These are phyloP conservation scores for Lymantria monacha DNA, from an alignment of 2,888 invertebrate genomes.

Conservation along the genomic window DNA sequence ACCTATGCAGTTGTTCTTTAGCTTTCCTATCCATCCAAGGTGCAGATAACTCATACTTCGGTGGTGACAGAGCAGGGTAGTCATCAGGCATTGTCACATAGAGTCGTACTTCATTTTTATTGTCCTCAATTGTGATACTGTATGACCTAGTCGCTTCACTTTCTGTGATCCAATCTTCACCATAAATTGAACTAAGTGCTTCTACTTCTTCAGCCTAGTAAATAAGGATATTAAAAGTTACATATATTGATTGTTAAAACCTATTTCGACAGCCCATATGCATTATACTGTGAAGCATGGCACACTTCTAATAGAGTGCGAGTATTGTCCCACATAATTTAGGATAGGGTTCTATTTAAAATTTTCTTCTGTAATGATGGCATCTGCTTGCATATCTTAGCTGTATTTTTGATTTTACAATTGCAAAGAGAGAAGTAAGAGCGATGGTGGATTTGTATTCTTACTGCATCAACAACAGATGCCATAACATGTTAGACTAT, in stretches of 20 bases:
- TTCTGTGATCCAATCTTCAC: conserved; percentile 85
- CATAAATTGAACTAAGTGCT: conserved; percentile 87
- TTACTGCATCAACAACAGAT: too few species aligned
- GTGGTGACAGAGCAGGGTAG: conserved; percentile 85
- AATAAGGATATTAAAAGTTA: conserved; percentile 5
- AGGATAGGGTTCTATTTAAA: too few species aligned
- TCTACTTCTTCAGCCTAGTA: conserved; percentile 86
- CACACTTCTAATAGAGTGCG: not conserved
- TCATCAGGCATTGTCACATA: conserved; percentile 84
- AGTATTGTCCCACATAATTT: too few species aligned
- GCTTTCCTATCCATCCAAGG: conserved; percentile 85
- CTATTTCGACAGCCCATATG: too few species aligned
- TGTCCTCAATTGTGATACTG: conserved; percentile 81
- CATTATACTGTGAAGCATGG: too few species aligned
- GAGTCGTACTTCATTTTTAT: conserved; percentile 77
- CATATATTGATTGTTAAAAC: too few species aligned
- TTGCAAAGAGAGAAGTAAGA: too few species aligned
- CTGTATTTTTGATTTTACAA: too few species aligned
- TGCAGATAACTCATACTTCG: conserved; percentile 87
- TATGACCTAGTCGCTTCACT: conserved; percentile 80
- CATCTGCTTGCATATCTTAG: too few species aligned
- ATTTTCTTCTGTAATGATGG: too few species aligned
- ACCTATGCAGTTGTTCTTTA: conserved; percentile 78
- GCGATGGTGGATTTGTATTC: too few species aligned
- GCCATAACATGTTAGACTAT: too few species aligned